Conservation (phyloP, 1,140 invertebrate genomes). For the Orius insidiosus region DNA sequence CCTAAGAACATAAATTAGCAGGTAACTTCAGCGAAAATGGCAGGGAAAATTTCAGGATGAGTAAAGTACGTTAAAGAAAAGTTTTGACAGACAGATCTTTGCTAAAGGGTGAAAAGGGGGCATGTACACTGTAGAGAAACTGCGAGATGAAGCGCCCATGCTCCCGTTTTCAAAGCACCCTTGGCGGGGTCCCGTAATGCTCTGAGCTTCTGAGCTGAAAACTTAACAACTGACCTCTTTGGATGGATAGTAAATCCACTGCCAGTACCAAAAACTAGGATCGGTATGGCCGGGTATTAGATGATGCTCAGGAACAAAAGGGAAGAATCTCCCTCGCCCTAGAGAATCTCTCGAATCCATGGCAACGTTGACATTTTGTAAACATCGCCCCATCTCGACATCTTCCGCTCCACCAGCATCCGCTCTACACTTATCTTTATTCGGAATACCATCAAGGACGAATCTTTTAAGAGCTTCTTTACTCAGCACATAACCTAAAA, state of each 20-base stretch:
- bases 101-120: no score
- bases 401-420: slow-evolving; percentile 24
- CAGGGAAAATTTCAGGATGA: no score
- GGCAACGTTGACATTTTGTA: slow-evolving; percentile 70
- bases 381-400: slow-evolving; percentile 43
- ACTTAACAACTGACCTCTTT: slow-evolving; percentile 42
- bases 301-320: slow-evolving; percentile 82
- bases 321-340: slow-evolving; percentile 80
- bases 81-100: no score
- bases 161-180: no score
- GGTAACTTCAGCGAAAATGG: no score
- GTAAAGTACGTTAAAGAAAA: no score
- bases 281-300: slow-evolving; percentile 64
- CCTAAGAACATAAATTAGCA: slow-evolving; percentile 48
- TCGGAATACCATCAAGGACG: slow-evolving; percentile 48
- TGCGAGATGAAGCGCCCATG: no score
- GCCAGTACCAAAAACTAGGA: slow-evolving; percentile 84
- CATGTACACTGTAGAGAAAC: no score
- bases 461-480: slow-evolving; percentile 55
- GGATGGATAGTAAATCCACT: slow-evolving; percentile 80
- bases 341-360: slow-evolving; percentile 70
- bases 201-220: neutral
- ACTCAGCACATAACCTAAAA: slow-evolving; percentile 69
- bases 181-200: no score
- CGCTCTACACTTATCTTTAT: slow-evolving; percentile 46